phyloP scores from a whole-genome alignment of 2,797 vertebrate genomes.

The Acipenser oxyrinchus region DNA sequence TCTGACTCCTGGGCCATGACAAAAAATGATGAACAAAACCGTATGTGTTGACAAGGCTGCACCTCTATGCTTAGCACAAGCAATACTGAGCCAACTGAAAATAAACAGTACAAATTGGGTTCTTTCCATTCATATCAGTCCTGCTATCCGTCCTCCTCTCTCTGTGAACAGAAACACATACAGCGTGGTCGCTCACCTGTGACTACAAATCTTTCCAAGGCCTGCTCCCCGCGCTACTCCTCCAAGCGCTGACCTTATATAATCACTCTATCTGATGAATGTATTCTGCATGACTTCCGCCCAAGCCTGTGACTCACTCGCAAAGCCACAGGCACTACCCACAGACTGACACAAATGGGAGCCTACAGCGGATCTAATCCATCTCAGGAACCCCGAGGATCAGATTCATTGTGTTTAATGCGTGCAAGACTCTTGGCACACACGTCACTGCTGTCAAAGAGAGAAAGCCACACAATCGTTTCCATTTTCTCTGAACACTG shows the following conservation, averaged over 20 bases:
- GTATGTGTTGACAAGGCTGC: too few species aligned
- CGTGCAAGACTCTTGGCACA: too few species aligned
- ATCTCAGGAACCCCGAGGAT: background rate
- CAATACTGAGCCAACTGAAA: too few species aligned
- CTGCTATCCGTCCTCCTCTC: too few species aligned
- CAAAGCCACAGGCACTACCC: background rate
- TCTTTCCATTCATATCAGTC: too few species aligned
- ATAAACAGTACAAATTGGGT: too few species aligned
- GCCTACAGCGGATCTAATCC: background rate
- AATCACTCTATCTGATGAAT: background rate
- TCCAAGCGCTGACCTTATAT: background rate
- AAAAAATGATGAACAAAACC: too few species aligned
- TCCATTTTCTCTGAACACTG: too few species aligned
- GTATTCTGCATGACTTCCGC: conserved; percentile 1
- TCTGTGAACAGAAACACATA: background rate
- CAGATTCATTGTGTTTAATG: background rate
- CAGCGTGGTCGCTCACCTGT: background rate
- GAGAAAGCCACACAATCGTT: too few species aligned
- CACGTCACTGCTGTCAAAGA: too few species aligned
- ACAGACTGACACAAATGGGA: conserved; percentile 1
- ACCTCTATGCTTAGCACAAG: too few species aligned
- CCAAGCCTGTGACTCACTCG: conserved; percentile 8
- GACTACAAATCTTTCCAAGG: background rate
- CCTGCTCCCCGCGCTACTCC: background rate
- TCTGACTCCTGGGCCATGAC: too few species aligned